Percentiles rank a stretch among this genome's conserved stretches.
Evolutionary conservation across 1,140 invertebrate species (phyloP).

Genomic region (Macrosteles quadrilineatus): DNA sequence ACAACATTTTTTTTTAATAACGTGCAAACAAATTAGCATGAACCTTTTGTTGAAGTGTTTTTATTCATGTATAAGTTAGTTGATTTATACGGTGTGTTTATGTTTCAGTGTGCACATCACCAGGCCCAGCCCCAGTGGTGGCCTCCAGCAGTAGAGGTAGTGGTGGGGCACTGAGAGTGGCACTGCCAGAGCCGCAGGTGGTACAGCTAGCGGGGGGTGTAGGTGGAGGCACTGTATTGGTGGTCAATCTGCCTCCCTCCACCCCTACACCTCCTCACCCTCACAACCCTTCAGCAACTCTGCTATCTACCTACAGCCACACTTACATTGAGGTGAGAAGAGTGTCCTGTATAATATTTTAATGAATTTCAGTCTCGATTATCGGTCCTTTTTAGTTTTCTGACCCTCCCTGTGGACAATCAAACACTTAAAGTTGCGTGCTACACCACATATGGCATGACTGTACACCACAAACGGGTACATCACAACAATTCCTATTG

Average conservation of each 20-base stretch:
- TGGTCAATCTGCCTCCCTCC: constrained; percentile 74
- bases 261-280: constrained; percentile 40
- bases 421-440: too few relatives aligned
- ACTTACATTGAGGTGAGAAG: constrained; percentile 62
- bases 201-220: constrained; percentile 30
- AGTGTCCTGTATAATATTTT: constrained; percentile 26
- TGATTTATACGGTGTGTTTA: too few relatives aligned
- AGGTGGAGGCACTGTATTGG: constrained; percentile 70
- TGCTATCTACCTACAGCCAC: constrained; percentile 61
- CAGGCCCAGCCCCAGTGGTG: constrained; percentile 27
- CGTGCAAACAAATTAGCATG: too few relatives aligned
- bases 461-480: too few relatives aligned
- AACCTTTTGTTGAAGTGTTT: too few relatives aligned
- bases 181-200: constrained; percentile 34
- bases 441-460: too few relatives aligned
- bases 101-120: constrained; percentile 24
- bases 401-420: too few relatives aligned
- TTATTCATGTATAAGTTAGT: too few relatives aligned
- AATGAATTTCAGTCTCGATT: too few relatives aligned
- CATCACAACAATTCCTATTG: too few relatives aligned
- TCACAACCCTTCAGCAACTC: constrained; percentile 46
- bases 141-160: constrained; percentile 33
- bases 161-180: constrained; percentile 33
- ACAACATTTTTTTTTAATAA: too few relatives aligned
- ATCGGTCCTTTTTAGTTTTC: too few relatives aligned